Conservation (phyloP, 2,888 invertebrate genomes). For the Drosophila barbarae region DNA sequence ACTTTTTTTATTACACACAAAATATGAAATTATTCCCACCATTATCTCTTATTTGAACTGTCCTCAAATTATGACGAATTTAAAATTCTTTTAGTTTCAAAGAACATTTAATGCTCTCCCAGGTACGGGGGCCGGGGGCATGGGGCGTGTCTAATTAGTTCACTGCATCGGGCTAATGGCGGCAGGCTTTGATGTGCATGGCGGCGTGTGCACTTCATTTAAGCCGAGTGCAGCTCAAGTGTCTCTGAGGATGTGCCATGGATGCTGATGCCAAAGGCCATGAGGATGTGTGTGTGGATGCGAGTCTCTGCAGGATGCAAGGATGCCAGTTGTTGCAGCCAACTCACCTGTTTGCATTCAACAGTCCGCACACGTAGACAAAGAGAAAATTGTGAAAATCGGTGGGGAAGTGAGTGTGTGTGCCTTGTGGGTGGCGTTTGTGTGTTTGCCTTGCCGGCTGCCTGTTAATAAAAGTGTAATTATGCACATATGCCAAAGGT, state of each 20-base stretch:
- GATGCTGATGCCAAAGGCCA: conserved; percentile 31
- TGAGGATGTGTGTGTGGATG: background rate
- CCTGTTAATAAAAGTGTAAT: conserved; percentile 68
- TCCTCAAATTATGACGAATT: conserved; percentile 16
- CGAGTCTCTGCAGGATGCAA: conserved; percentile 18
- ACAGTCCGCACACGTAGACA: conserved; percentile 49
- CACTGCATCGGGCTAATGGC: conserved; percentile 45
- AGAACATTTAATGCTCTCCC: conserved; percentile 57
- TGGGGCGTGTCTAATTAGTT: conserved; percentile 68
- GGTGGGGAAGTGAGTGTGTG: background rate
- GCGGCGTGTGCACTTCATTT: conserved; percentile 71
- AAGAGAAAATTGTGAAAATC: conserved; percentile 24
- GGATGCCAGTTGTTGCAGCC: conserved; percentile 28
- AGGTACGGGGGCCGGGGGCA: conserved; percentile 32
- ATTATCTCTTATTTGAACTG: conserved; percentile 15
- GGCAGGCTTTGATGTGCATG: conserved; percentile 68
- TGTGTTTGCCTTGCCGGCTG: conserved; percentile 17
- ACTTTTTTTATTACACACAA: background rate
- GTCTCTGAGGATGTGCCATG: conserved; percentile 65
- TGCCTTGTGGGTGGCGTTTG: conserved; percentile 20
- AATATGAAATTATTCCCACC: conserved; percentile 2
- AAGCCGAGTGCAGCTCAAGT: conserved; percentile 69
- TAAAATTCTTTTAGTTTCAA: conserved; percentile 39
- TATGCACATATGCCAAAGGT: conserved; percentile 47
- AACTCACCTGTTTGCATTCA: conserved; percentile 67